Percentiles rank a stretch among this genome's conserved stretches.
These are phyloP conservation scores for Morpho deidamia DNA, from an alignment of 2,888 invertebrate genomes.

Conservation along the genomic window DNA sequence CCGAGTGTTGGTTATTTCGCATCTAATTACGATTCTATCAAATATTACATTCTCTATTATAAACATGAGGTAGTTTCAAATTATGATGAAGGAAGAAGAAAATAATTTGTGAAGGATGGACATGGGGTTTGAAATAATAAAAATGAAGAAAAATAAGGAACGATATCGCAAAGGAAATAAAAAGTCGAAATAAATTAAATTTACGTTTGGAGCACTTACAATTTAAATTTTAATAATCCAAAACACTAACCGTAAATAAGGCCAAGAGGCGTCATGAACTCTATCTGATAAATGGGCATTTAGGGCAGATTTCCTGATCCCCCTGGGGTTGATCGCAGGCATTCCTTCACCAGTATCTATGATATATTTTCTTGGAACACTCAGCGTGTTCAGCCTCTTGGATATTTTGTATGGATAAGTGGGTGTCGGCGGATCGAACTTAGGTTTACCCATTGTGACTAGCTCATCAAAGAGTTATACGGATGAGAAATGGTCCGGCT, in stretches of 20 bases:
- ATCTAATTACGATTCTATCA: too few species aligned
- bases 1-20: too few species aligned
- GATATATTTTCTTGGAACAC: conserved; percentile 43
- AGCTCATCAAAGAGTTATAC: conserved; percentile 41
- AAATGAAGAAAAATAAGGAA: too few species aligned
- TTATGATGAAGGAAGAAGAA: too few species aligned
- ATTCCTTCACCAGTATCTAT: conserved; percentile 44
- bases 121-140: too few species aligned
- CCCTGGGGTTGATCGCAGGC: conserved; percentile 43
- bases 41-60: too few species aligned
- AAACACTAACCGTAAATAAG: conserved; percentile 50
- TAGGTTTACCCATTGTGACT: conserved; percentile 49
- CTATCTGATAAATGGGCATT: conserved; percentile 39
- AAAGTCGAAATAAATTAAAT: too few species aligned
- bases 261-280: conserved; percentile 56
- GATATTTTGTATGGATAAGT: conserved; percentile 50
- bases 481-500: conserved; percentile 14
- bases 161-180: too few species aligned
- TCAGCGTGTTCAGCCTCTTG: conserved; percentile 46
- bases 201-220: too few species aligned
- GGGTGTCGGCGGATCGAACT: conserved; percentile 44
- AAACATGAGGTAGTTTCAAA: too few species aligned
- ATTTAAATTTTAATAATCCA: too few species aligned
- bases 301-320: conserved; percentile 52
- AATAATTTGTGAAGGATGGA: too few species aligned